Conservation (phyloP, 2,113 vertebrate genomes). For the Morphnarchus princeps region DNA sequence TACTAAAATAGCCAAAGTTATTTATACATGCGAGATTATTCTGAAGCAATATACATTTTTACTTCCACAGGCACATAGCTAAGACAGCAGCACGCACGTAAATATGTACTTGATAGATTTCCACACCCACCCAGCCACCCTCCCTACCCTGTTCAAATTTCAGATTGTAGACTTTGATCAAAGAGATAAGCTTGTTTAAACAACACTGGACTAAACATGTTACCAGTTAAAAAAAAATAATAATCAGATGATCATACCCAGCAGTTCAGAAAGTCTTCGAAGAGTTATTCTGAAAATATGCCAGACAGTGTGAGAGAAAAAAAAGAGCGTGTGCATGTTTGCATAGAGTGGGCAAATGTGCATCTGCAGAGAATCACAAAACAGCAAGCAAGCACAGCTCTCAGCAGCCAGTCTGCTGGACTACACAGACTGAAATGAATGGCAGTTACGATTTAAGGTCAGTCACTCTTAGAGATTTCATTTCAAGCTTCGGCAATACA, state of each 20-base stretch:
- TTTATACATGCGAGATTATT: slow-evolving; percentile 6
- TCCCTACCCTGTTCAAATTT: slow-evolving; percentile 58
- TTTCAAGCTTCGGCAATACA: background rate
- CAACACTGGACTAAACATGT: slow-evolving; percentile 56
- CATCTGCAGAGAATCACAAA: slow-evolving; percentile 58
- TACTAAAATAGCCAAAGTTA: background rate
- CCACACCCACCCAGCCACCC: slow-evolving; percentile 15
- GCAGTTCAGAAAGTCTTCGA: slow-evolving; percentile 64
- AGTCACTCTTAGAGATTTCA: background rate
- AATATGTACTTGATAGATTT: slow-evolving; percentile 10
- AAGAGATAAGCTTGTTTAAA: slow-evolving; percentile 72
- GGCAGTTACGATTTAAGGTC: slow-evolving; percentile 27
- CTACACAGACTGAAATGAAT: slow-evolving; percentile 35
- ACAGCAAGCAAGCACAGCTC: slow-evolving; percentile 63
- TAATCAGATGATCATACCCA: slow-evolving; percentile 67
- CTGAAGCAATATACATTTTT: background rate
- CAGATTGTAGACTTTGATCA: slow-evolving; percentile 63
- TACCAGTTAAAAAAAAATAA: slow-evolving; percentile 37
- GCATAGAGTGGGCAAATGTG: slow-evolving; percentile 23
- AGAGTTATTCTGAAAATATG: slow-evolving; percentile 69
- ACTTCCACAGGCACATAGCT: background rate
- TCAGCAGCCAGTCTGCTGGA: slow-evolving; percentile 58
- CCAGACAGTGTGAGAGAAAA: slow-evolving; percentile 57
- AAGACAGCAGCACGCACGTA: background rate
- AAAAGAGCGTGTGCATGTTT: slow-evolving; percentile 29